These are phyloP conservation scores for Eurypyga helias DNA, from an alignment of 2,113 vertebrate genomes.

Conservation along the genomic window DNA sequence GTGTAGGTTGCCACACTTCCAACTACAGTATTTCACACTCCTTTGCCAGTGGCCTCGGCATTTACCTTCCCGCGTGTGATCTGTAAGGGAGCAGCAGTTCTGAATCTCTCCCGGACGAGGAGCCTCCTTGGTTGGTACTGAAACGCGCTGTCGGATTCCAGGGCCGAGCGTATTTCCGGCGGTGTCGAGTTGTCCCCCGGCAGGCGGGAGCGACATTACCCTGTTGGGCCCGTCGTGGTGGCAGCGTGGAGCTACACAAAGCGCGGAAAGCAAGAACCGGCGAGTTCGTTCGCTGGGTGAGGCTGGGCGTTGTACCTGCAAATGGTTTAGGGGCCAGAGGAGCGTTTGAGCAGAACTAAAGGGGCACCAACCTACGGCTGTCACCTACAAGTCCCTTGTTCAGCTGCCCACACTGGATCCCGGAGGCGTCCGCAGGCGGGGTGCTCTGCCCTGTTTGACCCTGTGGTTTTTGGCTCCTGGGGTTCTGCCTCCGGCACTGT, in stretches of 20 bases:
- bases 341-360: neutral
- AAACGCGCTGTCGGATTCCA: neutral
- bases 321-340: neutral
- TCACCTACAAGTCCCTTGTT: neutral
- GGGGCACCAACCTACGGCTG: neutral
- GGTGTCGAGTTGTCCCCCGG: neutral
- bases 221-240: neutral
- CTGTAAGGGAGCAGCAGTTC: neutral
- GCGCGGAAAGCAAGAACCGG: neutral
- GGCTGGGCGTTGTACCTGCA: neutral
- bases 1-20: neutral
- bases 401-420: neutral
- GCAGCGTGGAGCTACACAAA: neutral
- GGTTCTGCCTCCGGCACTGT: neutral
- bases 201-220: neutral
- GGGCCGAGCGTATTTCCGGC: neutral
- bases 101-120: neutral
- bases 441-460: rapidly evolving
- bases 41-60: neutral
- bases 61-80: neutral
- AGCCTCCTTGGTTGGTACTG: neutral
- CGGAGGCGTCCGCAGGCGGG: rapidly evolving
- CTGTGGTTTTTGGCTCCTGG: rapidly evolving
- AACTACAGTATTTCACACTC: neutral
- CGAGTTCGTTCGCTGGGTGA: neutral